Percentiles rank a stretch among this genome's conserved stretches.
phyloP scores from a whole-genome alignment of 2,113 vertebrate species.

The Elaphurus davidianus region DNA sequence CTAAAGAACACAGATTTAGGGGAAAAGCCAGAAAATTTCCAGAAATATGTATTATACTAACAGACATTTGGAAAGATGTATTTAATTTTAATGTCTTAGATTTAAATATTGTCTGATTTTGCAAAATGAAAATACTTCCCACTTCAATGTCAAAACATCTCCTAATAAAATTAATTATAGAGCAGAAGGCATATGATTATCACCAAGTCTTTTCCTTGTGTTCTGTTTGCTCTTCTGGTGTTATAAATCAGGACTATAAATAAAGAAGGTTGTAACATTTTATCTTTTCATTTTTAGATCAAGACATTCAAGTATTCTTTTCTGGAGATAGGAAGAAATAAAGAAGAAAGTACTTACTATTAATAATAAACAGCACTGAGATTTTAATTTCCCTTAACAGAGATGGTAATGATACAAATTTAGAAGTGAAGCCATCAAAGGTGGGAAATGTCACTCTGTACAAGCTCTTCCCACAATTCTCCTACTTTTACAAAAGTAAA shows the following conservation, averaged over 20 bases:
- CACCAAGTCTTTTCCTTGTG: background rate
- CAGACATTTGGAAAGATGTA: background rate
- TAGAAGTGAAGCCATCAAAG: conserved; percentile 15
- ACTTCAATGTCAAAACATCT: conserved; percentile 24
- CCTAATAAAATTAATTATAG: conserved; percentile 29
- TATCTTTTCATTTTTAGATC: background rate
- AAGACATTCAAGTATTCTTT: background rate
- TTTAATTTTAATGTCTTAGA: conserved; percentile 8
- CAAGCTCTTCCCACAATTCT: background rate
- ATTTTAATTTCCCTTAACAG: background rate
- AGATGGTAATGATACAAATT: background rate
- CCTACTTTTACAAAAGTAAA: background rate
- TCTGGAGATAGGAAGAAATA: background rate
- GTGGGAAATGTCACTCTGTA: background rate
- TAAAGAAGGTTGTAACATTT: background rate
- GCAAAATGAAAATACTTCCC: background rate
- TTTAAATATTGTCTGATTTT: background rate
- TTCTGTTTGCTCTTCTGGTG: background rate
- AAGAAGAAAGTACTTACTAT: conserved; percentile 22
- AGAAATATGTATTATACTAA: background rate
- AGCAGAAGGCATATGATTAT: background rate
- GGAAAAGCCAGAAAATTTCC: background rate
- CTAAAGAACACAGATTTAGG: background rate
- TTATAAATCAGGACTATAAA: background rate
- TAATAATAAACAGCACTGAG: background rate